A percentile compares a stretch with the other conserved stretches of the same genome.
These are phyloP conservation scores for Hydropotes inermis DNA, from an alignment of 2,113 vertebrate genomes.

Conservation along the genomic window DNA sequence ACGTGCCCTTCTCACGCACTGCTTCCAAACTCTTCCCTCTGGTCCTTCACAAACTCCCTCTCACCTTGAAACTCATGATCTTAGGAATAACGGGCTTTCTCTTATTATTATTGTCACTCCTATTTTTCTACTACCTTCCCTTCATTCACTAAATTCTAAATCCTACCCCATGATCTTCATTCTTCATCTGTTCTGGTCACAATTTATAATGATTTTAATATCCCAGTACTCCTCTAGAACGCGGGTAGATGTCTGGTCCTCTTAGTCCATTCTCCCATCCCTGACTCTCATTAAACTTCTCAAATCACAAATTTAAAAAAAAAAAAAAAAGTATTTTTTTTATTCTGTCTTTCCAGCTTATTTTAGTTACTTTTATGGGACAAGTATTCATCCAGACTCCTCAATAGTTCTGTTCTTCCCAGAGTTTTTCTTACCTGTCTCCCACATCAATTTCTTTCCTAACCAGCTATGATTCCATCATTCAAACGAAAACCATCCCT, in stretches of 20 bases:
- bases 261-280: neutral
- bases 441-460: neutral
- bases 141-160: neutral
- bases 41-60: neutral
- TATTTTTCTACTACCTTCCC: neutral
- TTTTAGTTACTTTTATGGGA: neutral
- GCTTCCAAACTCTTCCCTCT: neutral
- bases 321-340: neutral
- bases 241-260: neutral
- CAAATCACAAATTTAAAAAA: neutral
- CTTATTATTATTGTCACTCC: accelerated
- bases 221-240: neutral
- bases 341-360: neutral
- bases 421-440: neutral
- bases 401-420: neutral
- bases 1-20: accelerated
- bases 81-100: accelerated
- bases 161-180: neutral
- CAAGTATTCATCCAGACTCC: neutral
- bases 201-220: neutral
- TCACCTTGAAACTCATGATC: neutral
- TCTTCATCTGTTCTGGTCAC: neutral
- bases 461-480: neutral
- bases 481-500: neutral
- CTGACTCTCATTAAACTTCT: neutral